Evolutionary conservation across 2,113 vertebrate species (phyloP).

Genomic region (Ia io): DNA sequence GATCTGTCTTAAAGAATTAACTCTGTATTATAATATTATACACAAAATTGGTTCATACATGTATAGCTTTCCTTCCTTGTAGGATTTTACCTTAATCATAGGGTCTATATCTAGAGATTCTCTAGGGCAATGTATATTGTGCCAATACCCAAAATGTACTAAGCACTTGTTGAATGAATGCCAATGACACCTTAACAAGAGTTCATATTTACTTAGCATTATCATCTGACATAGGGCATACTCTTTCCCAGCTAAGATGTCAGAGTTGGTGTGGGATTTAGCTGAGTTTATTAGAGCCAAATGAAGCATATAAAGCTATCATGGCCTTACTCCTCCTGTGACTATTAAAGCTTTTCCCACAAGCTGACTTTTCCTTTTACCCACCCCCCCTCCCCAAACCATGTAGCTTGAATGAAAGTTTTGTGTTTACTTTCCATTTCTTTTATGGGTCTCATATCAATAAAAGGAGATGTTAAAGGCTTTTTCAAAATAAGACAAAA

Average conservation of each 20-base stretch:
- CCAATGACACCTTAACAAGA: background rate
- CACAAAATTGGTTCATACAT: background rate
- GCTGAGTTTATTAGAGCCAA: constrained; percentile 2
- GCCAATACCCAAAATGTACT: background rate
- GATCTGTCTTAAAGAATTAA: background rate
- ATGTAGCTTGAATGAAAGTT: constrained; percentile 57
- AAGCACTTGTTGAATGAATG: background rate
- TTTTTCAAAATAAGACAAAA: background rate
- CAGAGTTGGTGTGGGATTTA: background rate
- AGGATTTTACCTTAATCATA: background rate
- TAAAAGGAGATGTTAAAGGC: background rate
- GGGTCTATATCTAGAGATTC: background rate
- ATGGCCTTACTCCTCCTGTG: constrained; percentile 25
- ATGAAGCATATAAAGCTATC: constrained; percentile 34
- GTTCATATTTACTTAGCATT: background rate
- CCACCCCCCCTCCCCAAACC: background rate
- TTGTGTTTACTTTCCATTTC: constrained; percentile 60
- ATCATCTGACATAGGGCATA: background rate
- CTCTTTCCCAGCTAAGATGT: background rate
- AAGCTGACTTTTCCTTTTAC: constrained; percentile 55
- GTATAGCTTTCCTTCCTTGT: background rate
- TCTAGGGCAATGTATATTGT: background rate
- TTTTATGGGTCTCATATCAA: constrained; percentile 44
- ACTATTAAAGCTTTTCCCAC: constrained; percentile 48
- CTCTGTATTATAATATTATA: background rate